These are phyloP conservation scores for Lagodon rhomboides DNA, from an alignment of 2,797 vertebrate species.

Conservation along the genomic window DNA sequence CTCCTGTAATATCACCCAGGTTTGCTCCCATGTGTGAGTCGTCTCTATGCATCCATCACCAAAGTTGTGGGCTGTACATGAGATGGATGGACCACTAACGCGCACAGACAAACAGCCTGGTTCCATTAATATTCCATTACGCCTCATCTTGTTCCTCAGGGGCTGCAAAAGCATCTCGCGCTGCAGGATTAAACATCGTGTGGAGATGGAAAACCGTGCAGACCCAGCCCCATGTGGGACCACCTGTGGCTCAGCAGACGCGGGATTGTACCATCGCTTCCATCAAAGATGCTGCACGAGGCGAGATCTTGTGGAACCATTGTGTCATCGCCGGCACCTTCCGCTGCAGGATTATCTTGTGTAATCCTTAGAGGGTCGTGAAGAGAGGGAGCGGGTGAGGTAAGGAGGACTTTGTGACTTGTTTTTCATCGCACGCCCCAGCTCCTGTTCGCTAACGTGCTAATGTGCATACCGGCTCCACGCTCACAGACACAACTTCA, in stretches of 20 bases:
- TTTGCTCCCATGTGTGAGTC: slow-evolving; percentile 15
- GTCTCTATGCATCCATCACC: slow-evolving; percentile 29
- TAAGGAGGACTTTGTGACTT: background rate
- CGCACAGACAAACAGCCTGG: slow-evolving; percentile 41
- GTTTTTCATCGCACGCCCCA: background rate
- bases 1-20: slow-evolving; percentile 13
- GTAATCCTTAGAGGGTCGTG: slow-evolving; percentile 28
- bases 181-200: slow-evolving; percentile 10
- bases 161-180: background rate
- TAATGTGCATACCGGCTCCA: background rate
- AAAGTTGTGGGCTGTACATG: slow-evolving; percentile 13
- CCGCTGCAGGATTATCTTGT: slow-evolving; percentile 23
- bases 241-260: slow-evolving; percentile 39
- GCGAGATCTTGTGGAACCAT: slow-evolving; percentile 1
- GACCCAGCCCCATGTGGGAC: background rate
- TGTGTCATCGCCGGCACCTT: background rate
- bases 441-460: background rate
- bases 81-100: slow-evolving; percentile 46
- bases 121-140: slow-evolving; percentile 57
- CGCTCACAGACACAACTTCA: background rate
- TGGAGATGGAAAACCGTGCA: slow-evolving; percentile 27
- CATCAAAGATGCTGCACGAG: slow-evolving; percentile 17
- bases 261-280: background rate
- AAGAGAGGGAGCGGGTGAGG: background rate
- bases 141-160: slow-evolving; percentile 1